Conservation (phyloP, 2,113 vertebrate species). For the Candoia aspera region DNA sequence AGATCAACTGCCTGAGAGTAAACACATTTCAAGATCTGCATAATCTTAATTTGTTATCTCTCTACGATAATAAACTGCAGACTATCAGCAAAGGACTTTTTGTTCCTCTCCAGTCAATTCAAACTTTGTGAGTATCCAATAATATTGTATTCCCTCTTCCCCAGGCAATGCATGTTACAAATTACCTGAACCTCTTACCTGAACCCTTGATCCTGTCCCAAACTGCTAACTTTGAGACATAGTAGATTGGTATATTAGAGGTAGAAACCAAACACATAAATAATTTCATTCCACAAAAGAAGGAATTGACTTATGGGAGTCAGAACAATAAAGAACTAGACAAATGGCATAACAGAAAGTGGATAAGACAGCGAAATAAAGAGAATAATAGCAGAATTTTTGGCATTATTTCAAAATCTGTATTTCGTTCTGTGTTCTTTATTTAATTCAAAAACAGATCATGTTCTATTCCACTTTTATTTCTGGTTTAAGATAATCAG, state of each 20-base stretch:
- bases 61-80: conserved; percentile 99
- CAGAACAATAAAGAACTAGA: neutral
- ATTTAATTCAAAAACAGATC: neutral
- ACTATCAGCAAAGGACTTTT: conserved; percentile 98
- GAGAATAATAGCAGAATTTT: neutral
- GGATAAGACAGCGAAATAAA: neutral
- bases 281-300: neutral
- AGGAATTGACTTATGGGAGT: neutral
- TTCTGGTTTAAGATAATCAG: neutral
- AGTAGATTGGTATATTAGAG: neutral
- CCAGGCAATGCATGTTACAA: neutral
- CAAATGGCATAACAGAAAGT: neutral
- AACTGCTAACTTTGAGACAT: neutral
- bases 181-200: neutral
- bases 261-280: neutral
- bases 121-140: conserved; percentile 91
- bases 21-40: conserved; percentile 98
- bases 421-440: neutral
- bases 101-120: conserved; percentile 90
- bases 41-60: conserved; percentile 94
- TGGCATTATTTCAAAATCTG: neutral
- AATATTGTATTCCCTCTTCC: neutral
- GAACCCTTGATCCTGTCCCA: neutral
- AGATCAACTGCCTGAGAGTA: conserved; percentile 97
- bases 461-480: neutral